Percentiles rank a stretch among this genome's conserved stretches.
Conservation (phyloP, 2,113 vertebrate species). For the Coracopsis vasa region DNA sequence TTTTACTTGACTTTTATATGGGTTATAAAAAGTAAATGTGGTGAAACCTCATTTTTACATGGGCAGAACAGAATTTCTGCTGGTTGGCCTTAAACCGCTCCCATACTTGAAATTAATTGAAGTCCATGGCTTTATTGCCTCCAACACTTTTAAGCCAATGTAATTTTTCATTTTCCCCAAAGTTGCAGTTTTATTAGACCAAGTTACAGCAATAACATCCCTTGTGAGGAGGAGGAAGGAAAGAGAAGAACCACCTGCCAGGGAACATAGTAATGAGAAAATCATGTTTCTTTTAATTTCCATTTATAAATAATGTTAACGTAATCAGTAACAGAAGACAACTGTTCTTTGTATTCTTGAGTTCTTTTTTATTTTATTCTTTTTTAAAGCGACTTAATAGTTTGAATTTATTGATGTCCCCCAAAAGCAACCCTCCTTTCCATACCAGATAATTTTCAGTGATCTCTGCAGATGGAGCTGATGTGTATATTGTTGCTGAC, state of each 20-base stretch:
- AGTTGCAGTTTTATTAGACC: slow-evolving; percentile 77
- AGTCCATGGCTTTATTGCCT: slow-evolving; percentile 77
- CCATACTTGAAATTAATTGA: slow-evolving; percentile 80
- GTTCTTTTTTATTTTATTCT: background rate
- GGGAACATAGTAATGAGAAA: slow-evolving; percentile 61
- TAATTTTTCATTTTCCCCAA: slow-evolving; percentile 76
- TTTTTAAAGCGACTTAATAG: background rate
- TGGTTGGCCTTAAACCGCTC: slow-evolving; percentile 76
- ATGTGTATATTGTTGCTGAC: background rate
- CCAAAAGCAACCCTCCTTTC: slow-evolving; percentile 2
- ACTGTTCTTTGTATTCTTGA: slow-evolving; percentile 9
- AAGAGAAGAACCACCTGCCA: slow-evolving; percentile 65
- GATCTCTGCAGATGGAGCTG: background rate
- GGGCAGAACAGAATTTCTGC: slow-evolving; percentile 77
- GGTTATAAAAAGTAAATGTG: slow-evolving; percentile 83
- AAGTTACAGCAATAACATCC: slow-evolving; percentile 73
- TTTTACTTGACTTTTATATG: slow-evolving; percentile 82
- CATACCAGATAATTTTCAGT: background rate
- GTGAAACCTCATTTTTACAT: slow-evolving; percentile 81
- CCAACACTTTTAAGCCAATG: slow-evolving; percentile 75
- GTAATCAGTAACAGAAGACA: slow-evolving; percentile 59
- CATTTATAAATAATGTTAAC: slow-evolving; percentile 64
- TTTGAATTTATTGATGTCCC: slow-evolving; percentile 5
- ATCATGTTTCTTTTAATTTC: slow-evolving; percentile 60
- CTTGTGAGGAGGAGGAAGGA: slow-evolving; percentile 55